Conservation (phyloP, 2,888 invertebrate genomes). For the Torymus aiolomorphi region DNA sequence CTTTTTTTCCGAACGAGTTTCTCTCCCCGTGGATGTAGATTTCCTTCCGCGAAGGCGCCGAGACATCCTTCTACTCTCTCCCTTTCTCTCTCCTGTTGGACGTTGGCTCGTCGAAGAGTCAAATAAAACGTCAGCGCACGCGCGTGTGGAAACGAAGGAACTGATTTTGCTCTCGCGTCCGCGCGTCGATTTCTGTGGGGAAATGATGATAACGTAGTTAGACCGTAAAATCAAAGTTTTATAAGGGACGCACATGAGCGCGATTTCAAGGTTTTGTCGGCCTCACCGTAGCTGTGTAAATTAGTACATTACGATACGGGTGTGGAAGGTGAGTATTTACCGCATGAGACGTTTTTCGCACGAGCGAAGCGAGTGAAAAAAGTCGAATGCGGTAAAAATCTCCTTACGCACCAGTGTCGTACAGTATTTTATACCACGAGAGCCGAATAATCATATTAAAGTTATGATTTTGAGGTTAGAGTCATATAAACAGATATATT, state of each 20-base stretch:
- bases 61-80: too few relatives aligned
- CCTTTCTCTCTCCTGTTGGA: not conserved
- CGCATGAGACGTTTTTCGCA: too few relatives aligned
- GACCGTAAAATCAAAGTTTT: constrained; percentile 18
- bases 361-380: too few relatives aligned
- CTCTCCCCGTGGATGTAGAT: constrained; percentile 22
- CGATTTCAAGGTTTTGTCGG: not conserved
- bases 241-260: not conserved
- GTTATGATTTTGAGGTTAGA: too few relatives aligned
- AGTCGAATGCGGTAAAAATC: too few relatives aligned
- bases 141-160: not conserved
- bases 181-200: constrained; percentile 18
- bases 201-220: constrained; percentile 38
- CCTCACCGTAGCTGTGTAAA: not conserved
- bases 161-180: constrained; percentile 14
- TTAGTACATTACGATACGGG: too few relatives aligned
- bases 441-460: too few relatives aligned
- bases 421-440: too few relatives aligned
- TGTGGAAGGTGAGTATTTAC: too few relatives aligned
- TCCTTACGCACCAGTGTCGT: too few relatives aligned
- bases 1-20: not conserved
- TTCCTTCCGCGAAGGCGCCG: not conserved
- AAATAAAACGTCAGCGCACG: constrained; percentile 4
- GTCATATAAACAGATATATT: too few relatives aligned
- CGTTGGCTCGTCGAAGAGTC: not conserved